Evolutionary conservation across 1,140 invertebrate species (phyloP).

Genomic region (Drosophila elegans): DNA sequence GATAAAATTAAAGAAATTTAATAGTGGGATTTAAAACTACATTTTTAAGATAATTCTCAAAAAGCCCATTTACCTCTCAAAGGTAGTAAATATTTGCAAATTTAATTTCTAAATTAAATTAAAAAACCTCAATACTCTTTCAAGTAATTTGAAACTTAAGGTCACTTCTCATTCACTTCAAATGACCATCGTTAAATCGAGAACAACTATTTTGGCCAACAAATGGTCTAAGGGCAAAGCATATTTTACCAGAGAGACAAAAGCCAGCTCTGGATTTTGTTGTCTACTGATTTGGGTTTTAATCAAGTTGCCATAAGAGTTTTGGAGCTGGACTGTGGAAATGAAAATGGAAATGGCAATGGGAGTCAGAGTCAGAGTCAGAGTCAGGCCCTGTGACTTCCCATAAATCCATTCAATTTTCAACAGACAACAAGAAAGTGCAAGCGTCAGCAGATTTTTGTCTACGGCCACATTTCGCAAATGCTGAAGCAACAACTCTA

Average conservation of each 20-base stretch:
- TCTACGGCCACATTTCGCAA: slow-evolving; percentile 26
- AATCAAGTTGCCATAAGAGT: slow-evolving; percentile 69
- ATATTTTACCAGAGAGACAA: slow-evolving; percentile 2
- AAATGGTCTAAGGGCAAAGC: slow-evolving; percentile 29
- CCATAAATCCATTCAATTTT: slow-evolving; percentile 77
- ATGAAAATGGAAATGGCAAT: not conserved
- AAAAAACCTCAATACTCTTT: not conserved
- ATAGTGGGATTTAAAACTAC: not conserved
- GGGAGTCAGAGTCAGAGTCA: too few relatives aligned
- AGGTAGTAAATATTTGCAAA: not conserved
- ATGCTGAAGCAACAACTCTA: slow-evolving; percentile 55
- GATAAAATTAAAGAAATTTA: not conserved
- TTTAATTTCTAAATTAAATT: not conserved
- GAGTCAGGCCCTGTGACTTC: slow-evolving; percentile 9
- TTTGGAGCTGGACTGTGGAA: not conserved
- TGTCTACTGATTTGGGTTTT: slow-evolving; percentile 51
- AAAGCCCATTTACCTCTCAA: not conserved
- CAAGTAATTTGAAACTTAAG: not conserved
- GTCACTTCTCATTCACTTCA: not conserved
- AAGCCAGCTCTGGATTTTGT: slow-evolving; percentile 27
- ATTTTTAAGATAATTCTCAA: not conserved
- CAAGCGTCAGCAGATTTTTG: slow-evolving; percentile 73
- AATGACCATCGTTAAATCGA: not conserved
- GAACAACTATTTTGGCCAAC: slow-evolving; percentile 16
- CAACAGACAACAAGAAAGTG: slow-evolving; percentile 72